Evolutionary conservation across 2,888 invertebrate species (phyloP), one percentile per base, ranked within the genome.

Genomic region (Cepaea hortensis): DNA sequence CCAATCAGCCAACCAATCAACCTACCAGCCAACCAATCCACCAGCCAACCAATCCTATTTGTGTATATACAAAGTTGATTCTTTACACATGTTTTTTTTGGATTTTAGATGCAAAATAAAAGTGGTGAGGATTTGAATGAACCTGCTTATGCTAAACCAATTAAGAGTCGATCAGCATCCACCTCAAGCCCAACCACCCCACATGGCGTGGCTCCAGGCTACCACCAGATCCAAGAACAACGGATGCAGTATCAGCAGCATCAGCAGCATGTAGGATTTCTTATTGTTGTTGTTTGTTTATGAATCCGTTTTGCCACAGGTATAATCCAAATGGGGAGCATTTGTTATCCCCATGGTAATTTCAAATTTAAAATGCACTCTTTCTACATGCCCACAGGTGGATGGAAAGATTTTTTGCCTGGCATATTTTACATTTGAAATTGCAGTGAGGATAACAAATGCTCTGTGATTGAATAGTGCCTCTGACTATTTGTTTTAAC

Each of bases 161-260:
- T 87, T 61, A 89, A 90, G 68, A 91, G 90, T 83, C 90, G 90
- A 81, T 90, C 90, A 90, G 90, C 89, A 89, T 92, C 91, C 81
- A 90, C 91, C 88, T 90, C 89, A 68, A 90, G 90, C 62, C 91
- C 91, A 72, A 91, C 90, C 72, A 90, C 90, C 83, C 91, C 91
- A 68, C 87, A 86, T 88, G 87, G 77, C 72, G 88, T 84, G 95
- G 95, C 91, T 96, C 96, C 95, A 96, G 96, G 92, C 81, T 82
- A 79, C 75, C 85, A 87, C n/a, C 72, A 65, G 23, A 75, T 82
- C 23, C 90, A 84, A 55, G 68, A n/a, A 7, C 79, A 62, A 62
- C 80, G 81, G 5, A 77, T 70, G 15, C 84, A 84, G 15, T 75
- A 80, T 48, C 87, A 84, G 55, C 87, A 84, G 55, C 84, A 84